A percentile compares a stretch with the other conserved stretches of the same genome.
Evolutionary conservation across 2,113 vertebrate species (phyloP).

Genomic region (Taurulus bubalis): DNA sequence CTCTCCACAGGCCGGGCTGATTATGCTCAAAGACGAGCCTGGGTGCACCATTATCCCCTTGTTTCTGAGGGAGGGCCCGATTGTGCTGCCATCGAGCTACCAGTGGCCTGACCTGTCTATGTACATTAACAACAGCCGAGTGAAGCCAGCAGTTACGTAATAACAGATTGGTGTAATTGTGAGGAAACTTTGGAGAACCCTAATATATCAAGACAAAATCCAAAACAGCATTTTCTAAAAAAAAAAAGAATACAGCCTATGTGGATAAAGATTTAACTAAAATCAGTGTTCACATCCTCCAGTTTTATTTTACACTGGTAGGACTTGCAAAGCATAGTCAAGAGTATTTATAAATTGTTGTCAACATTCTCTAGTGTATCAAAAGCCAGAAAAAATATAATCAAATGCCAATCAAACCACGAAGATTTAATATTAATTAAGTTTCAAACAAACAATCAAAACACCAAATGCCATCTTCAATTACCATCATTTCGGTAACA

Average conservation of each 20-base stretch:
- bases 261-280: not conserved
- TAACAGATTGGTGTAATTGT: not conserved
- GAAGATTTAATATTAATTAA: not conserved
- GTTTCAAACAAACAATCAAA: not conserved
- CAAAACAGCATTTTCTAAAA: not conserved
- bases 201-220: not conserved
- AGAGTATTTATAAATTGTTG: not conserved
- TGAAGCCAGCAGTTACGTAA: not conserved
- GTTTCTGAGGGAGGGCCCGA: slow-evolving; percentile 66
- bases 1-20: slow-evolving; percentile 72
- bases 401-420: not conserved
- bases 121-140: not conserved
- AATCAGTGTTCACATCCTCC: not conserved
- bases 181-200: not conserved
- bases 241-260: not conserved
- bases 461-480: not conserved
- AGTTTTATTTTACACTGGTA: not conserved
- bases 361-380: not conserved
- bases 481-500: not conserved
- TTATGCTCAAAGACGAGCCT: slow-evolving; percentile 72
- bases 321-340: not conserved
- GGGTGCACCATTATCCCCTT: slow-evolving; percentile 68
- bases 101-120: not conserved
- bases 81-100: slow-evolving; percentile 50
- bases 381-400: not conserved